Evolutionary conservation across 2,797 vertebrate species (phyloP), one percentile per base, ranked within the genome.

Genomic region (Thripadectes ignobilis): DNA sequence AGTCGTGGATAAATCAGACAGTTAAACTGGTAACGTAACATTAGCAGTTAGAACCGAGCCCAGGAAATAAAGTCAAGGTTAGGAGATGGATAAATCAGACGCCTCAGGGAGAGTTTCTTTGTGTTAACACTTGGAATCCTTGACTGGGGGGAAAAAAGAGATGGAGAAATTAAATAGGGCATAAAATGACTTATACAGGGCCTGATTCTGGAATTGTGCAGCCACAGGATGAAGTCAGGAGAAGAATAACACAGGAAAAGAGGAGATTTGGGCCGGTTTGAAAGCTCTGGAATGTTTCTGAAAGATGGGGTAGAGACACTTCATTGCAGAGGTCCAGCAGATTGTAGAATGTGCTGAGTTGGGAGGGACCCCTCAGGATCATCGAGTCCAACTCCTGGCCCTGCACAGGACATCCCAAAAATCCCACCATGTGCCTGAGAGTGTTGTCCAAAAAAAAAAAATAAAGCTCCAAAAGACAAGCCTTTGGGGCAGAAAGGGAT

Each of bases 31-130:
- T 72, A 95, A 84, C 24, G 55, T 95, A 90, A 92, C 89, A 84
- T 93, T 88, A 94, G 94, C 89, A 41, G 87, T 82, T 59, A 85
- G 86, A 95, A 92, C 83, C 54, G 39, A 59, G 90, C 92, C 96
- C 92, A 68, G 94, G 94, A 97, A 97, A 97, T 97, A 95, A 97
- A 97, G 92, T 88, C 84, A 91, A 96, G 96, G 96, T 97, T 92
- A 97, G 88, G 82, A 85, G 80, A 67, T 55, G 96, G 92, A 97
- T 97, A 96, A 97, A 97, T 97, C 96, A 96, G 88, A 2, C 0
- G 0, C 71, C 57, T 93, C 54, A 69, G 63, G 9, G 2, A 0
- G 51, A 65, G 30, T 13, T 79, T 79, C 78, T 89, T 32, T 27
- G 54, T 63, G 52, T 75, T 93, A 96, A 83, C 54, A 4, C 73